Evolutionary conservation across 2,113 vertebrate genomes (phyloP).

Genomic region (Mobula birostris): DNA sequence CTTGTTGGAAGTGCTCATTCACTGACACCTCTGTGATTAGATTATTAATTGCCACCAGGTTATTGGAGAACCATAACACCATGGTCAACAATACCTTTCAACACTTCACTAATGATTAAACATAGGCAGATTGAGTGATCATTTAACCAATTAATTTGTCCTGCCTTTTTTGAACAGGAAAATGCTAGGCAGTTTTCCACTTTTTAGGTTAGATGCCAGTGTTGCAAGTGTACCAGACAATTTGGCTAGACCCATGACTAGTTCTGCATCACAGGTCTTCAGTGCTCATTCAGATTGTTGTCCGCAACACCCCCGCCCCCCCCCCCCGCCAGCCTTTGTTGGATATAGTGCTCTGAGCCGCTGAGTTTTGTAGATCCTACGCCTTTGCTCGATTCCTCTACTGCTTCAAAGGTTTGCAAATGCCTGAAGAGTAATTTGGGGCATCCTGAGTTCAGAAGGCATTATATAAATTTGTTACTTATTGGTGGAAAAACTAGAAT

Average conservation of each 20-base stretch:
- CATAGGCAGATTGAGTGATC: no score
- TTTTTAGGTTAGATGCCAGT: neutral
- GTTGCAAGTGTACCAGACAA: neutral
- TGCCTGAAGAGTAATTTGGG: neutral
- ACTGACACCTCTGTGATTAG: no score
- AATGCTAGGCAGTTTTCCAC: no score
- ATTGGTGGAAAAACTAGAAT: neutral
- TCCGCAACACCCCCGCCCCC: neutral
- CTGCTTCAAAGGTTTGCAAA: neutral
- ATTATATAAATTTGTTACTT: neutral
- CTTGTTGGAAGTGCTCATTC: no score
- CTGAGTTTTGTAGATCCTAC: neutral
- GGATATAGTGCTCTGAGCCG: neutral
- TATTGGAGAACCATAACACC: no score
- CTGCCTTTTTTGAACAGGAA: no score
- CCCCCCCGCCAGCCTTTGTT: neutral
- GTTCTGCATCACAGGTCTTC: neutral
- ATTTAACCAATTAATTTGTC: no score
- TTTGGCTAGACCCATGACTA: neutral
- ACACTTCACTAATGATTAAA: no score
- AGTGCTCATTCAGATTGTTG: neutral
- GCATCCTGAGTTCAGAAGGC: neutral
- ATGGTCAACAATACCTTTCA: no score
- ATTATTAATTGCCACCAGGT: no score
- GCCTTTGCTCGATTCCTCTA: neutral